phyloP scores from a whole-genome alignment of 2,113 vertebrate genomes.

The Rhynchomys soricoides region DNA sequence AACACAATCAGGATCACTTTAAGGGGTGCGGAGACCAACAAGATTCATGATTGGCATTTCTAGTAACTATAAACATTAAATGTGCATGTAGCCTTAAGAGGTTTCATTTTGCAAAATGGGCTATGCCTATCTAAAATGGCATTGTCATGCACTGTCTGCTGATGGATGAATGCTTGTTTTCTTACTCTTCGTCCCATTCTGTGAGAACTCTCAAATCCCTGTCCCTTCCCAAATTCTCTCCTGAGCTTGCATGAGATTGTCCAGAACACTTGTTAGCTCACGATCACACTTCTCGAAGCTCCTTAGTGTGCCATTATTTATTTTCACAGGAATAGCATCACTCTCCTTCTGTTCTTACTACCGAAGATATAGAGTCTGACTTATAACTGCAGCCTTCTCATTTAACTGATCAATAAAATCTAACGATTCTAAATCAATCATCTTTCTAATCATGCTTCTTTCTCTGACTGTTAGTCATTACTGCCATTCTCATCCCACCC shows the following conservation, averaged over 20 bases:
- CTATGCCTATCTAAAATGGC: not conserved
- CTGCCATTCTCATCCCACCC: not conserved
- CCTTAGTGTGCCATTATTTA: slow-evolving; percentile 6
- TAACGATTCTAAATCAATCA: not conserved
- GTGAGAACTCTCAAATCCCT: not conserved
- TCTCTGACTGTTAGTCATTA: not conserved
- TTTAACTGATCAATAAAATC: not conserved
- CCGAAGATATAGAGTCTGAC: not conserved
- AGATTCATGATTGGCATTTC: not conserved
- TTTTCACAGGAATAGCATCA: not conserved
- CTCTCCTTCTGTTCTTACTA: not conserved
- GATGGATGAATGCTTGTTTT: not conserved
- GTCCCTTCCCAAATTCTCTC: not conserved
- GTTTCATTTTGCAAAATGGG: not conserved
- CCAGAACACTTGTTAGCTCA: not conserved
- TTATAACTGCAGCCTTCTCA: not conserved
- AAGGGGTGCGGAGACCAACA: not conserved
- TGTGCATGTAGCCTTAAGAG: not conserved
- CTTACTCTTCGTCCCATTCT: not conserved
- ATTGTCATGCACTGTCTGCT: not conserved
- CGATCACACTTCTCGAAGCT: not conserved
- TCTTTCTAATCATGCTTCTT: not conserved
- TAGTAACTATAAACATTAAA: not conserved
- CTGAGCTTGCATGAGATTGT: not conserved
- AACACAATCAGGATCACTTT: not conserved